Percentiles rank a stretch among this genome's conserved stretches.
Conservation (phyloP, 2,797 vertebrate genomes). For the Sus cebifrons region DNA sequence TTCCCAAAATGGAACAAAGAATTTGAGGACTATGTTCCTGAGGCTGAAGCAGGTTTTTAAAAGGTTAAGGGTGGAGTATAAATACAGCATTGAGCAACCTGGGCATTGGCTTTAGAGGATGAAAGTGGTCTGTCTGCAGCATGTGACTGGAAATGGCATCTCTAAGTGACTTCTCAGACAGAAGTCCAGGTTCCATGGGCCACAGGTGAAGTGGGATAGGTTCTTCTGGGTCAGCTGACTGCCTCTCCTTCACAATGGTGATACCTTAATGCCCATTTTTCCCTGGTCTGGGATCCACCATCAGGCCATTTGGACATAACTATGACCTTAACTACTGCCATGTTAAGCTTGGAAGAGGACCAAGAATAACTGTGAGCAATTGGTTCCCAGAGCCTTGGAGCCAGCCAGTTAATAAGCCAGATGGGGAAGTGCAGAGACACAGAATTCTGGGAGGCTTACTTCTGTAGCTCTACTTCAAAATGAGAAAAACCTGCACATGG, state of each 20-base stretch:
- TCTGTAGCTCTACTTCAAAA: neutral
- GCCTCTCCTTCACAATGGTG: neutral
- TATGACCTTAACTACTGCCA: neutral
- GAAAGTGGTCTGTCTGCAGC: neutral
- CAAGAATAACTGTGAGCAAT: neutral
- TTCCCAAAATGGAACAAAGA: slow-evolving; percentile 35
- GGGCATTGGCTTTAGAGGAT: neutral
- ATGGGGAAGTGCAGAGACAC: neutral
- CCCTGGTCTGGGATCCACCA: neutral
- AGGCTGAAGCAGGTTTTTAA: neutral
- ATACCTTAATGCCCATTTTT: neutral
- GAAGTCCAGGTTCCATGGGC: neutral
- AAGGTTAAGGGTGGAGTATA: neutral
- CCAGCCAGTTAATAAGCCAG: neutral
- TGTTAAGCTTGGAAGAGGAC: neutral
- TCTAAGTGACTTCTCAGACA: neutral
- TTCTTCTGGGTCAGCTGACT: neutral
- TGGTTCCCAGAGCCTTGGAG: neutral
- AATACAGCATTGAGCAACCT: neutral
- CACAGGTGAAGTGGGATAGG: neutral
- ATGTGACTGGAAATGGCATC: neutral
- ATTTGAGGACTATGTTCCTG: neutral
- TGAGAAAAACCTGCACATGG: neutral
- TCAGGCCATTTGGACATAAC: neutral
- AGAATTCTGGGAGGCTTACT: slow-evolving; percentile 12